Evolutionary conservation across 2,888 invertebrate species (phyloP).

Genomic region (Aspidapion aeneum): DNA sequence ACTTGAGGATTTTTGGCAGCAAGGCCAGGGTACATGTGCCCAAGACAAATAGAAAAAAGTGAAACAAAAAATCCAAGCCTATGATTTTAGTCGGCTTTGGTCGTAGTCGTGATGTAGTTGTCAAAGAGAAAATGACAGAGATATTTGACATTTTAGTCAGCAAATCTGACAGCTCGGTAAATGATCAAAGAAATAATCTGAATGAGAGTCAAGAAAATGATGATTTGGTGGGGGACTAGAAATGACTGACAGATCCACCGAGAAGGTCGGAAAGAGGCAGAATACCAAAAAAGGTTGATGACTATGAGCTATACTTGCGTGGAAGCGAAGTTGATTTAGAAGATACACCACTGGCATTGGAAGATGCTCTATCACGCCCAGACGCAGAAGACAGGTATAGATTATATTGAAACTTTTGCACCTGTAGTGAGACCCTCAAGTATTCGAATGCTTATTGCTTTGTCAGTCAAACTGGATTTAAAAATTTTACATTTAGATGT

Average conservation of each 20-base stretch:
- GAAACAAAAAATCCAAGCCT: constrained; percentile 18
- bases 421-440: constrained; percentile 26
- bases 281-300: constrained; percentile 20
- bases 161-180: background rate
- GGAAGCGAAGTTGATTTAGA: background rate
- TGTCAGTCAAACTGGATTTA: constrained; percentile 23
- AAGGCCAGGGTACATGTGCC: constrained; percentile 16
- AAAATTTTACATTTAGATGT: constrained; percentile 28
- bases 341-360: constrained; percentile 15
- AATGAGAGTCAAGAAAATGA: background rate
- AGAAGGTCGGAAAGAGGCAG: constrained; percentile 16
- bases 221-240: constrained; percentile 2
- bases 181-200: too few species aligned
- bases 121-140: background rate
- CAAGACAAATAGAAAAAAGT: background rate
- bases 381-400: constrained; percentile 28
- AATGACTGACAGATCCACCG: constrained; percentile 7
- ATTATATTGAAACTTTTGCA: constrained; percentile 31
- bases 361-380: constrained; percentile 27
- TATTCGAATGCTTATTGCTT: constrained; percentile 26
- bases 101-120: constrained; percentile 6
- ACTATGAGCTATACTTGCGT: constrained; percentile 17
- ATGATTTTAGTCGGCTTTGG: constrained; percentile 18
- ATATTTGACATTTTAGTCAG: background rate
- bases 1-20: constrained; percentile 22